Conservation (phyloP, 2,888 invertebrate genomes). For the Ornithoptera alexandrae region DNA sequence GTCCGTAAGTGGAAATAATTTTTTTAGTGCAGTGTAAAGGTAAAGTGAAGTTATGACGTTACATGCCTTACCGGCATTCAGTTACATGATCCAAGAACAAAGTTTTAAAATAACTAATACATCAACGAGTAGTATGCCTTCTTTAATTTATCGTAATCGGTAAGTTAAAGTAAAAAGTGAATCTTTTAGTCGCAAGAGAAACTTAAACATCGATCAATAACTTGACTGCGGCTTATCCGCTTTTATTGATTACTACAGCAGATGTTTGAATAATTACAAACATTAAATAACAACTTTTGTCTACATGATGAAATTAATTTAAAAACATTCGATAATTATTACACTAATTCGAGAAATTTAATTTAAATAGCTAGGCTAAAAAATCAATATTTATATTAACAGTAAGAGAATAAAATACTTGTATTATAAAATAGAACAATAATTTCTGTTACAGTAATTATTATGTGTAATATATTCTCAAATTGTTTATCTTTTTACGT, state of each 20-base stretch:
- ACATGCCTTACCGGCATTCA: slow-evolving; percentile 72
- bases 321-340: background rate
- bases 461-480: background rate
- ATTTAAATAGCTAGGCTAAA: background rate
- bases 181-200: slow-evolving; percentile 38
- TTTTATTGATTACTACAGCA: slow-evolving; percentile 46
- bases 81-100: slow-evolving; percentile 72
- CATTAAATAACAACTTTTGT: background rate
- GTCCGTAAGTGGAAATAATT: slow-evolving; percentile 52
- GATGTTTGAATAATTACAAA: background rate
- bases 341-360: background rate
- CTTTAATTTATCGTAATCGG: slow-evolving; percentile 83
- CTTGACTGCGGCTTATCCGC: slow-evolving; percentile 46
- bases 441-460: background rate
- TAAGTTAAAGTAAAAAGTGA: slow-evolving; percentile 63
- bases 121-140: slow-evolving; percentile 77
- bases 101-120: slow-evolving; percentile 71
- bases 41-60: slow-evolving; percentile 79
- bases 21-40: slow-evolving; percentile 55
- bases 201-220: slow-evolving; percentile 36
- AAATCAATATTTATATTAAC: background rate
- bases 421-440: background rate
- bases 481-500: slow-evolving; percentile 31
- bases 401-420: background rate
- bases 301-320: no score